phyloP scores from a whole-genome alignment of 2,113 vertebrate species.

The Puffinus mauretanicus region DNA sequence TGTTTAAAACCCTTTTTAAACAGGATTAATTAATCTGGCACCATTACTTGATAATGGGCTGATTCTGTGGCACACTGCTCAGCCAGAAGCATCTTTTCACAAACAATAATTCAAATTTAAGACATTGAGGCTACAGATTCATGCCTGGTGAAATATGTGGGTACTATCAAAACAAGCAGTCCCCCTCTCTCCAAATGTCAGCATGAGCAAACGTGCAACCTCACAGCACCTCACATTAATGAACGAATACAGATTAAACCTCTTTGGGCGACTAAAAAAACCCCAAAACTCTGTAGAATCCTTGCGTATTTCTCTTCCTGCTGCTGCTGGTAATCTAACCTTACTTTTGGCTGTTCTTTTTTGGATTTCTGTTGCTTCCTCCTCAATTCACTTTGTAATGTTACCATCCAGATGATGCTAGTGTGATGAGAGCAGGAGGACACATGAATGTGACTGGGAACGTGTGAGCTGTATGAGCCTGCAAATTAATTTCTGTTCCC shows the following conservation, averaged over 20 bases:
- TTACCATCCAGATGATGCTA: background rate
- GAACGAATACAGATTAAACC: background rate
- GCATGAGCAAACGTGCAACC: accelerated
- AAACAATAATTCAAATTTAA: background rate
- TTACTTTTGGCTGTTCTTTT: background rate
- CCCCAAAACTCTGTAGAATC: background rate
- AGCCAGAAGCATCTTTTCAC: background rate
- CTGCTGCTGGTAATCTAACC: background rate
- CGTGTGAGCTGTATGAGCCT: background rate
- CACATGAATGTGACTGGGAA: background rate
- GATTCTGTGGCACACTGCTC: background rate
- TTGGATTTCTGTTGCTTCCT: background rate
- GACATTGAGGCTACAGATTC: background rate
- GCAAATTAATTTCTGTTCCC: constrained; percentile 12
- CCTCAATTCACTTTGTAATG: background rate
- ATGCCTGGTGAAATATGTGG: background rate
- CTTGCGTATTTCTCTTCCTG: background rate
- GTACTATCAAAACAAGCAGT: background rate
- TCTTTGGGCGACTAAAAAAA: background rate
- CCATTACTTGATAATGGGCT: background rate
- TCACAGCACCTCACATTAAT: background rate
- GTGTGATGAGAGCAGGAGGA: background rate
- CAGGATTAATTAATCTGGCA: background rate
- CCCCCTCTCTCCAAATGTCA: background rate
- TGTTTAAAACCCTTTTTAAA: background rate